A percentile compares a stretch with the other conserved stretches of the same genome.
Evolutionary conservation across 2,888 invertebrate genomes (phyloP).

Genomic region (Homarus gammarus): DNA sequence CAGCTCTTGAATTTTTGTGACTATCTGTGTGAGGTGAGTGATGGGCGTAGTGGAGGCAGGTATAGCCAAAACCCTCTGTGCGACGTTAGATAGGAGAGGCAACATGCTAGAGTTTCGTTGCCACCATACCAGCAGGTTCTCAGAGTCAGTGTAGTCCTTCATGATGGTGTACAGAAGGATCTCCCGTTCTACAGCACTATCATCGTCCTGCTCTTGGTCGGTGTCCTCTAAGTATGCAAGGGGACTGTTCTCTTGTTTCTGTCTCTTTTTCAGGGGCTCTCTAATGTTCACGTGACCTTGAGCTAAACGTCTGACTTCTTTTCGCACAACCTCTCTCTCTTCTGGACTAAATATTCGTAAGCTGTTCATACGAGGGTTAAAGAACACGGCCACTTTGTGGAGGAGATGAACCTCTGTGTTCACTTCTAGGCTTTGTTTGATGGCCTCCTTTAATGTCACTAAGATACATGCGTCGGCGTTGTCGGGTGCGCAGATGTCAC

Average conservation of each 20-base stretch:
- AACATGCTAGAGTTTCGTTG: conserved; percentile 21
- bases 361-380: conserved; percentile 47
- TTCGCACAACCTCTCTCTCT: conserved; percentile 14
- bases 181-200: conserved; percentile 6
- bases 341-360: background rate
- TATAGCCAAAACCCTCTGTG: conserved; percentile 1
- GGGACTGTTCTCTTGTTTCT: background rate
- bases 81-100: conserved; percentile 7
- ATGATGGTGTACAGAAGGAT: conserved; percentile 31
- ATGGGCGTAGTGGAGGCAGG: conserved; percentile 17
- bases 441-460: background rate
- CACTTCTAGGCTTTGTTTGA: background rate
- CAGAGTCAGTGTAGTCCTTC: conserved; percentile 4
- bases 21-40: background rate
- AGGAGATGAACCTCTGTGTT: background rate
- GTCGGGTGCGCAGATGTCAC: background rate
- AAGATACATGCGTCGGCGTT: background rate
- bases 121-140: conserved; percentile 35
- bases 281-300: background rate
- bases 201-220: background rate
- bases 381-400: conserved; percentile 36
- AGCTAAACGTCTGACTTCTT: conserved; percentile 10
- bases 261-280: background rate
- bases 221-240: conserved; percentile 29
- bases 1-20: background rate